phyloP scores from a whole-genome alignment of 2,888 invertebrate species.

The Thecocarcelia acutangulata region DNA sequence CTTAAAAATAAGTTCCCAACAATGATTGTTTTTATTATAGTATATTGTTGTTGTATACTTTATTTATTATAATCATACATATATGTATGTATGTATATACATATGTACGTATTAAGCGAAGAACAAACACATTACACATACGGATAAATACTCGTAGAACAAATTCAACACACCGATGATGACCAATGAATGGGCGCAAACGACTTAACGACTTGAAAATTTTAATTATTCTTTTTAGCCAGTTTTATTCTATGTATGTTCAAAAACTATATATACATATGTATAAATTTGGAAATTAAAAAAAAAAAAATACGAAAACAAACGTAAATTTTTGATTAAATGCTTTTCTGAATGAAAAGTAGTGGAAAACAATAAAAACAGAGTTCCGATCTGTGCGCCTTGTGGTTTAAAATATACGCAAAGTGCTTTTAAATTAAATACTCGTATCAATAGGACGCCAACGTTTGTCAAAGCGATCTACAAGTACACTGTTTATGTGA shows the following conservation, averaged over 20 bases:
- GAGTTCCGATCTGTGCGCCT: conserved; percentile 9
- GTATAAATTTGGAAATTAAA: no score
- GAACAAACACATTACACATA: conserved; percentile 23
- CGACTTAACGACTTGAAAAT: conserved; percentile 11
- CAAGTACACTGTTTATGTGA: conserved; percentile 30
- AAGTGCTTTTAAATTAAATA: conserved; percentile 60
- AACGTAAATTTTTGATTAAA: conserved; percentile 16
- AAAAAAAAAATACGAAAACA: background rate
- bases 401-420: conserved; percentile 47
- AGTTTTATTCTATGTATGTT: conserved; percentile 11
- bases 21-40: conserved; percentile 8
- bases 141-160: conserved; percentile 36
- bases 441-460: conserved; percentile 5
- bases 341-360: conserved; percentile 2
- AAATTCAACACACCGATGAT: conserved; percentile 52
- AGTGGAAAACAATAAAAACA: background rate
- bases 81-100: no score
- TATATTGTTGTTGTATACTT: conserved; percentile 33
- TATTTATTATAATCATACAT: conserved; percentile 29
- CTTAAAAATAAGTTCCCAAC: conserved; percentile 61
- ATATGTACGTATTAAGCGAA: background rate
- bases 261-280: conserved; percentile 1
- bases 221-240: conserved; percentile 14
- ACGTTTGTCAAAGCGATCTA: conserved; percentile 8
- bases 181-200: background rate